Percentiles rank a stretch among this genome's conserved stretches.
phyloP scores from a whole-genome alignment of 2,888 invertebrate genomes.

The Apotomis turbidana region DNA sequence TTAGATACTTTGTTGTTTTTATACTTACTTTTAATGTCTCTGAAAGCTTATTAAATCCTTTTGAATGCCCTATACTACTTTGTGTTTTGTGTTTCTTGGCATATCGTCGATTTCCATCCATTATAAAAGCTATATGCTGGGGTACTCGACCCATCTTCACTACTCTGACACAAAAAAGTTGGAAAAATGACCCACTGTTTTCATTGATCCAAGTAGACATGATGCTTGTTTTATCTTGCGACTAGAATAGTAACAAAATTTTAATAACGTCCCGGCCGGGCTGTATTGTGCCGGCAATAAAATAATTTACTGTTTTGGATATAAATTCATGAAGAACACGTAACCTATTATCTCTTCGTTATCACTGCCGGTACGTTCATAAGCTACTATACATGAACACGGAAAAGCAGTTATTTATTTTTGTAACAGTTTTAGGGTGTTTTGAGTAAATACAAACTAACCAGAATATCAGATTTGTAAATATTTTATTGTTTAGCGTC shows the following conservation, averaged over 20 bases:
- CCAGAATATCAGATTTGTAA: no score
- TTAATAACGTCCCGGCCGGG: no score
- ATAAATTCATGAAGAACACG: slow-evolving; percentile 14
- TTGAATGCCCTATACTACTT: slow-evolving; percentile 91
- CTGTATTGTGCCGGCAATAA: background rate
- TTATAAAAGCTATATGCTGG: slow-evolving; percentile 97
- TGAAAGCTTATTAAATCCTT: slow-evolving; percentile 92
- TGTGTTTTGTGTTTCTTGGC: slow-evolving; percentile 91
- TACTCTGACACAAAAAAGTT: slow-evolving; percentile 87
- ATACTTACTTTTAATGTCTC: slow-evolving; percentile 88
- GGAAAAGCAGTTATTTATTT: no score
- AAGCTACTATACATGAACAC: background rate
- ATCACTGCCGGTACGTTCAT: background rate
- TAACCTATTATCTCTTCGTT: slow-evolving; percentile 17
- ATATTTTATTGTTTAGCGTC: no score
- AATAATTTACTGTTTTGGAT: background rate
- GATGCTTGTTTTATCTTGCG: background rate
- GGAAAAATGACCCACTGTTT: slow-evolving; percentile 88
- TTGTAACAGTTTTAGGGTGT: no score
- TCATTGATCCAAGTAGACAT: slow-evolving; percentile 89
- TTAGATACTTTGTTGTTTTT: no score
- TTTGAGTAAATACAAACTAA: no score
- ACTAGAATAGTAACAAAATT: background rate
- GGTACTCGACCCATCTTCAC: slow-evolving; percentile 93
- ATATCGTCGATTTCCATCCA: slow-evolving; percentile 99